Evolutionary conservation across 2,888 invertebrate species (phyloP).

Genomic region (Hypena proboscidalis): DNA sequence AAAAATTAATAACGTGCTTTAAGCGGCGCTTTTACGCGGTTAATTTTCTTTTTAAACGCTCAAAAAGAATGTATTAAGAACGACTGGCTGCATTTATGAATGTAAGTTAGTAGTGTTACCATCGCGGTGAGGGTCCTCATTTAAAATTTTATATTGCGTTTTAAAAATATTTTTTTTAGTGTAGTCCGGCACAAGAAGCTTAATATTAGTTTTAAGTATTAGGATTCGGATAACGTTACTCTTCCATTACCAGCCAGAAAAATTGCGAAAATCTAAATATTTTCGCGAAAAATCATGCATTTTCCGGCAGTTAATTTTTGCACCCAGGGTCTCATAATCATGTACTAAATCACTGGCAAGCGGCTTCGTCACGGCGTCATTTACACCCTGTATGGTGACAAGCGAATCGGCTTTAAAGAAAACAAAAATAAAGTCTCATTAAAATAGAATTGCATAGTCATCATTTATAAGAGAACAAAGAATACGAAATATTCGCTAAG

Average conservation of each 20-base stretch:
- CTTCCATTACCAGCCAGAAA: no score
- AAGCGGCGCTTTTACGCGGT: slow-evolving; percentile 21
- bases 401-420: not conserved
- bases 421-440: slow-evolving; percentile 24
- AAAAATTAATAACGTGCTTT: slow-evolving; percentile 37
- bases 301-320: no score
- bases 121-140: not conserved
- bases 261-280: no score
- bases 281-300: no score
- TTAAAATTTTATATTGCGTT: not conserved
- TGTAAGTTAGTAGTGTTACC: slow-evolving; percentile 21
- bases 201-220: no score
- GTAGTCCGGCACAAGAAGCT: no score
- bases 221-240: no score
- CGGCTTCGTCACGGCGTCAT: no score
- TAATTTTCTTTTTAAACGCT: slow-evolving; percentile 38
- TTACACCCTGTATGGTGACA: no score
- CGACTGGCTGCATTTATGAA: slow-evolving; percentile 19
- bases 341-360: no score
- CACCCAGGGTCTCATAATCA: no score
- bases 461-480: slow-evolving; percentile 53
- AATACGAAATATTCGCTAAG: slow-evolving; percentile 58
- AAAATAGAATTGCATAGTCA: slow-evolving; percentile 33
- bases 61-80: slow-evolving; percentile 28
- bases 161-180: no score